Base-by-base conservation (phyloP, 2,888 invertebrate genomes). In the Eulithis prunata region DNA sequence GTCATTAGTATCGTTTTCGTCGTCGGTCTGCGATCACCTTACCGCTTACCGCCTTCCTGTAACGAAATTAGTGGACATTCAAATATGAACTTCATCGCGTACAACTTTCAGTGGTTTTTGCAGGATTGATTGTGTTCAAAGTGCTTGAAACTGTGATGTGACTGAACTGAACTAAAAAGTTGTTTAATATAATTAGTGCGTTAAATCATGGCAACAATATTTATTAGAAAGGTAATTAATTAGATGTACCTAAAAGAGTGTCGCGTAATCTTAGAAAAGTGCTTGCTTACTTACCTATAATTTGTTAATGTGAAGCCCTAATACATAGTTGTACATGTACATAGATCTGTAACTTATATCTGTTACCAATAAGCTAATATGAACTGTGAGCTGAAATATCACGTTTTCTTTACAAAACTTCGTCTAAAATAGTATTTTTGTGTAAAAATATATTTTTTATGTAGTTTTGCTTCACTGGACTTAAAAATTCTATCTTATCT, bases 1-100 rank as follows among this genome's bases (percentile, higher is more conserved):
- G 66, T 66, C 75, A 80, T 82, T 82, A 75, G 74, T 81, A 77
- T 82, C 71, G 81, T 81, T 77, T 72, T 68, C 68, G 59, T 67
- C 69, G 67, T 72, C 78, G 73, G 60, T 73, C 10, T 57, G 60
- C 43, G 71, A 75, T 73, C 74, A 73, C 71, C 65, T 62, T 53
- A 52, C 47, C 14, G 12, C 65, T 62, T 53, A 52, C 47, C 14
- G 12, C 72, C 69, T 32, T 49, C 53, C 28, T 66, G 63, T 47
- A 56, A 64, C 28, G 36, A 14, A 58, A 14, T 45, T 52, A 10
- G 7, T 47, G 41, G 41, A 28, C n/a, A 43, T 36, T n/a, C 10
- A 21, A 14, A 55, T 55, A 36, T 56, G 47, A 64, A 55, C 49
- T 51, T 10, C 55, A 57, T 41, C 6, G 38, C 11, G 38, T 52